These are phyloP conservation scores for Dolichopus griseipennis DNA, from an alignment of 2,888 invertebrate genomes.

Conservation along the genomic window DNA sequence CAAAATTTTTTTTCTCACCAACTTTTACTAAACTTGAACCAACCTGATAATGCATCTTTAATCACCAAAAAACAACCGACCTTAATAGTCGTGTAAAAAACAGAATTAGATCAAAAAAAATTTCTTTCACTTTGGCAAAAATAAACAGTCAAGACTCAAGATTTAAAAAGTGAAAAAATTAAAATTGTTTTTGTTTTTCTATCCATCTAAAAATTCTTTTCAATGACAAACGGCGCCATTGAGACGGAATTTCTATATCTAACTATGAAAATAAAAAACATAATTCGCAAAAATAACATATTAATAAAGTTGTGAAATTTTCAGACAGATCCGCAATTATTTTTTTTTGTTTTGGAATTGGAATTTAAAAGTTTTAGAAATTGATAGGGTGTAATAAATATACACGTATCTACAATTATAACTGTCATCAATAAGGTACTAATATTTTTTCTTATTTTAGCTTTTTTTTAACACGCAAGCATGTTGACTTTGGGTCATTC, in stretches of 20 bases:
- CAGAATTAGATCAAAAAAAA: not conserved
- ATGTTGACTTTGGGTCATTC: no score
- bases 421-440: no score
- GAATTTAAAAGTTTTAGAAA: no score
- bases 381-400: no score
- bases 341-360: no score
- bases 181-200: no score
- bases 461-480: no score
- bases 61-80: not conserved
- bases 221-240: not conserved
- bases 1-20: not conserved
- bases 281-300: not conserved
- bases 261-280: not conserved
- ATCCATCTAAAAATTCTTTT: not conserved
- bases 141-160: no score
- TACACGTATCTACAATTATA: no score
- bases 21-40: not conserved
- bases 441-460: no score
- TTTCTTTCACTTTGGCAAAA: slow-evolving; percentile 2
- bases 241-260: not conserved
- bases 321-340: not conserved
- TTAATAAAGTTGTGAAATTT: slow-evolving; percentile 4
- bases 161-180: no score
- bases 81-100: not conserved
- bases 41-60: no score